Percentiles rank a stretch among this genome's conserved stretches.
Evolutionary conservation across 2,888 invertebrate species (phyloP).

Genomic region (Ellobium chinense): DNA sequence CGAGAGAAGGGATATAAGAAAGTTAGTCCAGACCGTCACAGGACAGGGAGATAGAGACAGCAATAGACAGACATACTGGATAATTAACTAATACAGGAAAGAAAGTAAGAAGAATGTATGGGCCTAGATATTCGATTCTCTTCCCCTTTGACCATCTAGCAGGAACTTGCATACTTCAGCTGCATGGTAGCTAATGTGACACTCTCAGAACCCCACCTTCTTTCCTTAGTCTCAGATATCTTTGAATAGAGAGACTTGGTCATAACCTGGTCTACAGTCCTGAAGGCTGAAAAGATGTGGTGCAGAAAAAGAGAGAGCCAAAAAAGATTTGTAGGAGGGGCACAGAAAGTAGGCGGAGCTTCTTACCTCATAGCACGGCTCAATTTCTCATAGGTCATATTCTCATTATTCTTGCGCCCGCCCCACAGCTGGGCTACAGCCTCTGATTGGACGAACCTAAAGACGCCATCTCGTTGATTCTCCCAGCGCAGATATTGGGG

Average conservation of each 20-base stretch:
- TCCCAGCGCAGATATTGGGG: constrained; percentile 93
- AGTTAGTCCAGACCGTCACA: too few species aligned
- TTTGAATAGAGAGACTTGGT: too few species aligned
- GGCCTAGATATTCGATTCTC: too few species aligned
- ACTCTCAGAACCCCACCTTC: too few species aligned
- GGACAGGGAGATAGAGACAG: constrained; percentile 20
- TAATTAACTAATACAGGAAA: not conserved
- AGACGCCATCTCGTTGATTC: constrained; percentile 89
- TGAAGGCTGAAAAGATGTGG: not conserved
- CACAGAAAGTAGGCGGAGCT: not conserved
- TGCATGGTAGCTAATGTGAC: too few species aligned
- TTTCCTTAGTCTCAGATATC: too few species aligned
- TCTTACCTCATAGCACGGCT: constrained; percentile 91
- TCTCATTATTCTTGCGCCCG: constrained; percentile 89
- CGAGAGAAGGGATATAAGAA: not conserved
- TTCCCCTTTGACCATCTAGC: too few species aligned
- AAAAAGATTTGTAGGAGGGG: not conserved
- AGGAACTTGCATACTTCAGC: too few species aligned
- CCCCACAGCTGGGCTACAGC: constrained; percentile 94
- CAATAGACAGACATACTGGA: not conserved
- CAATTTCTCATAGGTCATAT: constrained; percentile 96
- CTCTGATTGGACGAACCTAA: constrained; percentile 93
- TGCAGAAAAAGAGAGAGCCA: not conserved
- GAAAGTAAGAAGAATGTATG: not conserved
- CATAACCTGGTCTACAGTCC: not conserved